Conservation (phyloP, 2,888 invertebrate genomes). For the Microplitis deprimator region DNA sequence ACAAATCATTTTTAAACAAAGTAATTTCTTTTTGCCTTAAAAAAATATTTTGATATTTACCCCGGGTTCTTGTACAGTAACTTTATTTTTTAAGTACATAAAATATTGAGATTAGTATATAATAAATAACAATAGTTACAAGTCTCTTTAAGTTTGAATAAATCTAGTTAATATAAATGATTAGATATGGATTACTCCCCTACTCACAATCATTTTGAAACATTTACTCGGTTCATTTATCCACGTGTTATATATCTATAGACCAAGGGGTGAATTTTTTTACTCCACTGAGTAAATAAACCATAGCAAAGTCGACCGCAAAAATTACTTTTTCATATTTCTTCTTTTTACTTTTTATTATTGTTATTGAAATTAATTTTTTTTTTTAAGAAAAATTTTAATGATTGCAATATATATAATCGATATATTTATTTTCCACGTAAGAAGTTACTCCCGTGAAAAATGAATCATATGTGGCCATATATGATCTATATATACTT, state of each 20-base stretch:
- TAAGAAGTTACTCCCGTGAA: too few relatives aligned
- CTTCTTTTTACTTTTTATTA: neutral
- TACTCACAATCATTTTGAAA: neutral
- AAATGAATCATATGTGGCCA: too few relatives aligned
- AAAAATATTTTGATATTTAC: too few relatives aligned
- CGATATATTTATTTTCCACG: too few relatives aligned
- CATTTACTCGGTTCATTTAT: neutral
- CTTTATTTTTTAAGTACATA: neutral
- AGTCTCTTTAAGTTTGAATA: neutral
- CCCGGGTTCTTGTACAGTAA: too few relatives aligned
- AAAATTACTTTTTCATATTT: neutral
- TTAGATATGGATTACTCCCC: constrained; percentile 1
- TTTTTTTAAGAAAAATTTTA: too few relatives aligned
- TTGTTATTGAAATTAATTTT: too few relatives aligned
- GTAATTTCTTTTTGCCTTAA: too few relatives aligned
- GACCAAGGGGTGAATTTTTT: neutral
- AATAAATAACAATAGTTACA: neutral
- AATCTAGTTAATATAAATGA: neutral
- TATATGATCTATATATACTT: too few relatives aligned
- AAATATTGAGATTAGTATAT: constrained; percentile 2
- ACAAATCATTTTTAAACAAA: too few relatives aligned
- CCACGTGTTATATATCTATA: neutral
- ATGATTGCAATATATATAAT: too few relatives aligned
- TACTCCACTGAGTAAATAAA: neutral
- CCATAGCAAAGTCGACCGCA: neutral